phyloP scores from a whole-genome alignment of 2,113 vertebrate species.

The Oriolus oriolus region DNA sequence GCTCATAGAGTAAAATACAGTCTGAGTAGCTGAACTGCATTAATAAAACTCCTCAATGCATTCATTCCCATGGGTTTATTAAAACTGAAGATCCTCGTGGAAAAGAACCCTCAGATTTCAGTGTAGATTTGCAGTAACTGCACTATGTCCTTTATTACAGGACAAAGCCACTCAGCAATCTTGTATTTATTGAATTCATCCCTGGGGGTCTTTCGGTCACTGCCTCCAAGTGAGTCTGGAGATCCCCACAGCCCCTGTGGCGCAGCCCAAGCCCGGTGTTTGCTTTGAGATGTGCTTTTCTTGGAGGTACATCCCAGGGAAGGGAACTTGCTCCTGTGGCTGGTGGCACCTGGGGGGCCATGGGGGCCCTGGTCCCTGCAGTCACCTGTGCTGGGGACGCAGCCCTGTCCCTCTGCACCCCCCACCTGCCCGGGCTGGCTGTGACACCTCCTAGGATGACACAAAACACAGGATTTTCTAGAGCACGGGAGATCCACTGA shows the following conservation, averaged over 20 bases:
- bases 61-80: background rate
- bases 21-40: background rate
- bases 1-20: background rate
- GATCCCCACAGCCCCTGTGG: background rate
- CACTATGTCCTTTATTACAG: background rate
- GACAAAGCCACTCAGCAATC: background rate
- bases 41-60: background rate
- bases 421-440: accelerated
- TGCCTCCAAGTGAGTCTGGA: accelerated
- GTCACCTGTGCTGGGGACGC: background rate
- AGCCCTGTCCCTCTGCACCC: background rate
- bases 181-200: background rate
- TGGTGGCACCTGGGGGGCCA: background rate
- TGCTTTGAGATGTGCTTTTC: background rate
- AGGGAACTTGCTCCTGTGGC: accelerated
- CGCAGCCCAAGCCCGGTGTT: background rate
- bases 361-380: accelerated
- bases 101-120: background rate
- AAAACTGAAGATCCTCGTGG: background rate
- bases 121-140: background rate
- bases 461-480: background rate
- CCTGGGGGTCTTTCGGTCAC: background rate
- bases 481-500: accelerated
- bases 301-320: accelerated
- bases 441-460: background rate